Evolutionary conservation across 35 echinoderm and acorn worm species (phyloP).

Genomic region (Anneissia japonica): DNA sequence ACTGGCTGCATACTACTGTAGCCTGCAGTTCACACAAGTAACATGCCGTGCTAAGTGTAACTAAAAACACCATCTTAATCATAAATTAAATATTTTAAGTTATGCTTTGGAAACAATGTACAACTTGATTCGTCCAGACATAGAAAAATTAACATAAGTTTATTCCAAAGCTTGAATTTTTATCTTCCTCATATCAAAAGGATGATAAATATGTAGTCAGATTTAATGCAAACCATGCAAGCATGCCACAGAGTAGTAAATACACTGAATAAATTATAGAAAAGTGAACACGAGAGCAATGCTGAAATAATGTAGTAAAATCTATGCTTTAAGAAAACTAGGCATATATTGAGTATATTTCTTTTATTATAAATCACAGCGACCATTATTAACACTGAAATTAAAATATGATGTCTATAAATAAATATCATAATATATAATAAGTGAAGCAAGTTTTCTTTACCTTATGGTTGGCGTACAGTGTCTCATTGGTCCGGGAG

Average conservation of each 20-base stretch:
- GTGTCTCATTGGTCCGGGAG: constrained; percentile 72
- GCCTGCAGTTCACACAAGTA: neutral
- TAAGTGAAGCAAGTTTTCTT: constrained; percentile 16
- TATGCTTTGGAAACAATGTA: neutral
- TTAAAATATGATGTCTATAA: too few species aligned
- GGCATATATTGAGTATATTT: too few species aligned
- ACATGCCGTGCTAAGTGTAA: neutral
- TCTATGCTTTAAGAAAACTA: too few species aligned
- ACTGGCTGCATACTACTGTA: too few species aligned
- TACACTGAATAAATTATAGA: too few species aligned
- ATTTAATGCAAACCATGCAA: neutral
- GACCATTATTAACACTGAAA: too few species aligned
- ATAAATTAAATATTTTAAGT: neutral
- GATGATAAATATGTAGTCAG: neutral
- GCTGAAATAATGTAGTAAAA: too few species aligned
- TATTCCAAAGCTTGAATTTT: neutral
- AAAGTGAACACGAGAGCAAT: too few species aligned
- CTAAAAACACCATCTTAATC: neutral
- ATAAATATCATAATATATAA: too few species aligned
- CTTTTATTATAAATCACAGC: too few species aligned
- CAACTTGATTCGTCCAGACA: neutral
- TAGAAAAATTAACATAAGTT: neutral
- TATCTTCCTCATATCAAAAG: neutral
- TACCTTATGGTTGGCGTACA: constrained; percentile 90
- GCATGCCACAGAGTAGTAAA: neutral